A percentile compares a stretch with the other conserved stretches of the same genome.
These are phyloP conservation scores for Drosophila leonis DNA, from an alignment of 2,888 invertebrate genomes.

Conservation along the genomic window DNA sequence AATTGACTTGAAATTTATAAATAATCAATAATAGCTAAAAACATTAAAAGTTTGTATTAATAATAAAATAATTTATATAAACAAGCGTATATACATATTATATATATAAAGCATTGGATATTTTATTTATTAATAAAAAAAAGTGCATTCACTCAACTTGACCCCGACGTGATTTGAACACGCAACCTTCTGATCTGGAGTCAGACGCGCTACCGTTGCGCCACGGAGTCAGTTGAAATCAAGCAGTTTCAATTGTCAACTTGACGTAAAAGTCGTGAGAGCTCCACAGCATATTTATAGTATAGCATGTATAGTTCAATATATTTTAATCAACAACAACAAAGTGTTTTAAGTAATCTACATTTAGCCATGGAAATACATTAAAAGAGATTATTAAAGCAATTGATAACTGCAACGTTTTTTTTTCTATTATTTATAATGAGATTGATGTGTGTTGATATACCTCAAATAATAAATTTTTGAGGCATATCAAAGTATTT, in stretches of 20 bases:
- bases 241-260: not conserved
- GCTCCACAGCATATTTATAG: not conserved
- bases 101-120: not conserved
- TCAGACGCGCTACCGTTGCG: conserved; percentile 77
- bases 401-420: conserved; percentile 13
- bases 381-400: conserved; percentile 1
- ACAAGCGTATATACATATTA: not conserved
- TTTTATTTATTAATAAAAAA: conserved; percentile 10
- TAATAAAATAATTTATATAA: not conserved
- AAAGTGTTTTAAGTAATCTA: not conserved
- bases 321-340: conserved; percentile 1
- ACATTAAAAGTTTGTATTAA: not conserved
- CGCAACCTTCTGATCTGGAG: conserved; percentile 79
- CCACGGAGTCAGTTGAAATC: conserved; percentile 62
- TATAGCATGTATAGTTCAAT: too few relatives aligned
- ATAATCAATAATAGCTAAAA: not conserved
- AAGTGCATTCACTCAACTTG: conserved; percentile 1
- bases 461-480: not conserved
- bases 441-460: not conserved
- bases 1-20: not conserved
- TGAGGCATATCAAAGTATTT: not conserved
- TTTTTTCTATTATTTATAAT: conserved; percentile 3
- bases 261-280: not conserved
- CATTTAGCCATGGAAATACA: conserved; percentile 3
- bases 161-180: conserved; percentile 79